Evolutionary conservation across 2,888 invertebrate genomes (phyloP).

Genomic region (Melinaea menophilus): DNA sequence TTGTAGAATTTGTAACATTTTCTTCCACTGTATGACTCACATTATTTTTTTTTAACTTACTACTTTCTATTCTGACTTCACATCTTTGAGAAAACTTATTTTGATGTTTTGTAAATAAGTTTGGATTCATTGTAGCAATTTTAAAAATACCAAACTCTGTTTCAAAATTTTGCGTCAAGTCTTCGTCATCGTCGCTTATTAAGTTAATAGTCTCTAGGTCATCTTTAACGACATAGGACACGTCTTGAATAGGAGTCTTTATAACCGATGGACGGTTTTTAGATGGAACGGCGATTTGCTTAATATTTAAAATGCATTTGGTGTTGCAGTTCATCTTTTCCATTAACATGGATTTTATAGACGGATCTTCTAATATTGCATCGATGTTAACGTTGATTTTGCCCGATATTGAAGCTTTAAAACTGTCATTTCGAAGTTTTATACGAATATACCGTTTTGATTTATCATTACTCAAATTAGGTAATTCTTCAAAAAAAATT

Average conservation of each 20-base stretch:
- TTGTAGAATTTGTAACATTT: background rate
- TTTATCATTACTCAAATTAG: conserved; percentile 36
- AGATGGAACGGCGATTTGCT: conserved; percentile 41
- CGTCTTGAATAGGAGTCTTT: conserved; percentile 39
- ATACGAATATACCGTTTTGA: conserved; percentile 49
- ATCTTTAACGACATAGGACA: conserved; percentile 25
- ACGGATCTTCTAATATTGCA: conserved; percentile 50
- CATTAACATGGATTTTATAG: conserved; percentile 46
- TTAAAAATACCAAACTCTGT: conserved; percentile 59
- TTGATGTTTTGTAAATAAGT: conserved; percentile 48
- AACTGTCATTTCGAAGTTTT: conserved; percentile 54
- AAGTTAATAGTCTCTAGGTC: conserved; percentile 57
- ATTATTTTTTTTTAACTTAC: conserved; percentile 23
- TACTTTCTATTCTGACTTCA: conserved; percentile 43
- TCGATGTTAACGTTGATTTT: conserved; percentile 46
- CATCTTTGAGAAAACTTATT: conserved; percentile 50
- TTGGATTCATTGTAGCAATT: conserved; percentile 37
- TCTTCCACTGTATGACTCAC: background rate
- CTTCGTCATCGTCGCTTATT: conserved; percentile 64
- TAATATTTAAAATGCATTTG: conserved; percentile 53
- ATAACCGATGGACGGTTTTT: conserved; percentile 35
- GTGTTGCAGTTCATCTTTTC: conserved; percentile 42
- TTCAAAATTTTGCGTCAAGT: conserved; percentile 33
- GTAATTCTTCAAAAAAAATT: conserved; percentile 45
- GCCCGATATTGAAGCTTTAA: conserved; percentile 58